Base-by-base conservation (phyloP, 2,888 invertebrate genomes). In the Leptinotarsa haldemani region DNA sequence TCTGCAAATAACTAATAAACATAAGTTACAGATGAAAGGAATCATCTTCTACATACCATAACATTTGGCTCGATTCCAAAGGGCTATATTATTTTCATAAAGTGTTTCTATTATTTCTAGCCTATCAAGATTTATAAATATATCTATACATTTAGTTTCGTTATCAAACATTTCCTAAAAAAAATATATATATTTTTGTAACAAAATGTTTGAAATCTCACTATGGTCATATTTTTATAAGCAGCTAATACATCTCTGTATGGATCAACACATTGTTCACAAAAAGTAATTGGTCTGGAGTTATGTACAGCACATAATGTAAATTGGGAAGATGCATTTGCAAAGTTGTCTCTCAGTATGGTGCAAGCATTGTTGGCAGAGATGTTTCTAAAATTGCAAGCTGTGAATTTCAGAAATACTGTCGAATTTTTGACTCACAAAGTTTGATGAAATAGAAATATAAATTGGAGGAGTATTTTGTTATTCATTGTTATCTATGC, bases 61-160 rank as follows among this genome's bases (percentile, higher is more conserved):
- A 85, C 93, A 93, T 81, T 90, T 90, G 69, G 91, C 93, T 83
- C 90, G 89, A 40, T 88, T 85, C 93, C 93, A 93, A 77, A 93
- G 85, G 80, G 88, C 85, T 73, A 87, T 81, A 78, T 90, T 90
- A 81, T 89, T 90, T 64, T 88, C 84, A 86, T 91, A 90, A 76
- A 90, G 89, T 73, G 89, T 89, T 76, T 90, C 85, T 25, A 93
- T 88, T 66, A 90, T 90, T 88, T 92, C 90, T 71, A 93, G 84
- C 80, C 92, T 88, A 83, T 93, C 93, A 70, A 90, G 87, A 79
- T 92, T 91, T 75, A 91, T 87, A 78, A 90, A 91, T 74, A 90
- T 83, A 73, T 90, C 89, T 79, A 89, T 89, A 84, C 93, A 93
- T 22, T 81, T 75, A 46, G 90, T 90, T n/a, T 88, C 89, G 84